phyloP scores from a whole-genome alignment of 2,113 vertebrate genomes.

The Mirounga angustirostris region DNA sequence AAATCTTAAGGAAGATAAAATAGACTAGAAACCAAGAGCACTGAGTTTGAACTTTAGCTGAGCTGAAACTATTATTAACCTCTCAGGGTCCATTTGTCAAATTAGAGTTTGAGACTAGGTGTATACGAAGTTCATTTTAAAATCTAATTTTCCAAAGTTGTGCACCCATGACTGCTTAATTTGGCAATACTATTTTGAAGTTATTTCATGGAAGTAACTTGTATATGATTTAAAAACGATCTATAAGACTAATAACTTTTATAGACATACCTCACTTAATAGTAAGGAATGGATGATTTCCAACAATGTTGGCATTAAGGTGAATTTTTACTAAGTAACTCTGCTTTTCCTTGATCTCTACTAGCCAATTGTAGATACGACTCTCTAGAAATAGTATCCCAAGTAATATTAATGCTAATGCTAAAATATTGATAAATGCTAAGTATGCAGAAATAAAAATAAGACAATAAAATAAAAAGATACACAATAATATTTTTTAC shows the following conservation, averaged over 20 bases:
- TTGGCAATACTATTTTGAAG: slow-evolving; percentile 41
- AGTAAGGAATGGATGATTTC: slow-evolving; percentile 33
- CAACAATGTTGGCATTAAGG: slow-evolving; percentile 13
- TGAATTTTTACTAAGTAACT: slow-evolving; percentile 35
- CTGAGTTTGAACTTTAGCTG: slow-evolving; percentile 13
- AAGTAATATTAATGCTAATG: slow-evolving; percentile 50
- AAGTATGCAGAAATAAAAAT: slow-evolving; percentile 45
- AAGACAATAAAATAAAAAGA: slow-evolving; percentile 60
- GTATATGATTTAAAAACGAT: neutral
- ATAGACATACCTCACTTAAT: neutral
- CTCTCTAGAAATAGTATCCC: neutral
- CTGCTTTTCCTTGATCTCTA: slow-evolving; percentile 25
- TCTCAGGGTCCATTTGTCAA: neutral
- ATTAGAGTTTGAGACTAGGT: slow-evolving; percentile 39
- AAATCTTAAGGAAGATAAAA: slow-evolving; percentile 2
- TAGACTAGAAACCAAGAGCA: neutral
- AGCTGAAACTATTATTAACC: neutral
- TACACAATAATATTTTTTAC: slow-evolving; percentile 14
- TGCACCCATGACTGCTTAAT: slow-evolving; percentile 13
- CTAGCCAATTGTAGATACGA: slow-evolving; percentile 1
- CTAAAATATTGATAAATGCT: slow-evolving; percentile 50
- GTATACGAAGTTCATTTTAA: neutral
- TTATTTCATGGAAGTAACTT: slow-evolving; percentile 6
- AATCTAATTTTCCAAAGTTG: slow-evolving; percentile 24
- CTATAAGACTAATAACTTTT: slow-evolving; percentile 35